Evolutionary conservation across 2,113 vertebrate genomes (phyloP).

Genomic region (Pseudonaja textilis): DNA sequence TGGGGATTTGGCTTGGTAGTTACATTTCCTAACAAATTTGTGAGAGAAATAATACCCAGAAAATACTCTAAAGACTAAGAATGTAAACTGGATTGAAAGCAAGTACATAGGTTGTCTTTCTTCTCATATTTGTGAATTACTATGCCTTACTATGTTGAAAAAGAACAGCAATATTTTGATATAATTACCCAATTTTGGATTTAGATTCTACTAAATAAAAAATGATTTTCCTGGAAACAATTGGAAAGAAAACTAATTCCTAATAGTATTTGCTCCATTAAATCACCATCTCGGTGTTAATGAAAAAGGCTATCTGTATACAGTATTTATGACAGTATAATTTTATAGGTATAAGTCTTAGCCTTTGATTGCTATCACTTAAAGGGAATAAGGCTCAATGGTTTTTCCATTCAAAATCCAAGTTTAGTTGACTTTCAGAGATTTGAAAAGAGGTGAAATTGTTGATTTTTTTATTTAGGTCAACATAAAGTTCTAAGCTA

Average conservation of each 20-base stretch:
- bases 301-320: slow-evolving; percentile 19
- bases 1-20: neutral
- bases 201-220: neutral
- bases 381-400: neutral
- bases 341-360: slow-evolving; percentile 29
- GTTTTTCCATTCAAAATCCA: neutral
- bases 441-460: neutral
- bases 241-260: neutral
- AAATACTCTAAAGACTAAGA: slow-evolving; percentile 4
- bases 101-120: neutral
- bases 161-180: neutral
- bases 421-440: neutral
- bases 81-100: neutral
- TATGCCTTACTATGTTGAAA: neutral
- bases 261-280: neutral
- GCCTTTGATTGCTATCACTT: neutral
- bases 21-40: neutral
- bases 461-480: neutral
- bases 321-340: slow-evolving; percentile 36
- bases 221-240: neutral
- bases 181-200: neutral
- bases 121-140: neutral
- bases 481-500: neutral
- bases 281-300: slow-evolving; percentile 7
- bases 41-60: neutral